Evolutionary conservation across 2,113 vertebrate genomes (phyloP), one percentile per base, ranked within the genome.

Genomic region (Tupaia tana): DNA sequence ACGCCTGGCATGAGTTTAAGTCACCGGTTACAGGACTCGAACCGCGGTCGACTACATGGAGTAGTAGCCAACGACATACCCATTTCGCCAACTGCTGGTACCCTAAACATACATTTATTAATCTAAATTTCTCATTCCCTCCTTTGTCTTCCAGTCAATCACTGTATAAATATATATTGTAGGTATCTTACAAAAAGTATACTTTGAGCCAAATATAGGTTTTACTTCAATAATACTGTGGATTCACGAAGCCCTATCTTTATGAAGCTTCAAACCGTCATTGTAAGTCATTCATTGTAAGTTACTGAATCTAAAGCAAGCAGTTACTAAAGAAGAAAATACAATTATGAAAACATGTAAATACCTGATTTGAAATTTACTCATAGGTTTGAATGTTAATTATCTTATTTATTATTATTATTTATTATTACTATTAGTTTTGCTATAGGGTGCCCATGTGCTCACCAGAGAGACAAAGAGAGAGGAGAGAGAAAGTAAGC

Each of bases 61-160:
- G 43, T 43, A 43, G 43, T 43, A 43, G 43, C 43, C 43, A 43
- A 43, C 43, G 43, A 43, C 43, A 43, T 43, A 43, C 43, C 43
- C 43, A 43, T 43, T 43, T 43, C 43, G 43, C 43, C 43, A 43
- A 43, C 43, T 43, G 43, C 43, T 43, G 43, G 43, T 43, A 43
- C 43, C 43, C 43, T 43, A 43, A 43, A 43, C 43, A 43, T 25
- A 73, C 43, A 58, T 3, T 29, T 82, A 94, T 90, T 90, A 29
- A 79, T 80, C 74, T 66, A 71, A 83, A 90, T 79, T 94, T 79
- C 66, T 31, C 66, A 90, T 75, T 86, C 19, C n/a, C 52, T 87
- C 24, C 20, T 90, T 52, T 22, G 63, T 69, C 16, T 83, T 95
- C 89, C 29, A 56, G n/a, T 73, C 59, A 70, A 83, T 31, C 67